Percentiles rank a stretch among this genome's conserved stretches.
Evolutionary conservation across 2,888 invertebrate species (phyloP).

Genomic region (Caenorhabditis sulstoni): DNA sequence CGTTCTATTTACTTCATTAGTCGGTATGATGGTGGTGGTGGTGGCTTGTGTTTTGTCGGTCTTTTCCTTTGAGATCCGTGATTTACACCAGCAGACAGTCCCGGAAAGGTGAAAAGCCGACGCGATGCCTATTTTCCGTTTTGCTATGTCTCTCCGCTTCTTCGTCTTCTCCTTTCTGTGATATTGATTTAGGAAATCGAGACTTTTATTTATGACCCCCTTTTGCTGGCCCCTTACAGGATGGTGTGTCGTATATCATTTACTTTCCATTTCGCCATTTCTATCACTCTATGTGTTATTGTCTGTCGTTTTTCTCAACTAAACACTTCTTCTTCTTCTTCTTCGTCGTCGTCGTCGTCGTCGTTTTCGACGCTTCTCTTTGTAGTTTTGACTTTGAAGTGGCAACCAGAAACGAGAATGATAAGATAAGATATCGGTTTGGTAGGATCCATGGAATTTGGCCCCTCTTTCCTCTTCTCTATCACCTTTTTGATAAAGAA

Average conservation of each 20-base stretch:
- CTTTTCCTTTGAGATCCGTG: conserved; percentile 48
- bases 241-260: conserved; percentile 52
- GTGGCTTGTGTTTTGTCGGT: conserved; percentile 13
- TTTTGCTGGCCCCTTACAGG: conserved; percentile 14
- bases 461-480: no score
- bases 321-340: conserved; percentile 16
- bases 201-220: conserved; percentile 52
- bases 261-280: conserved; percentile 28
- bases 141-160: neutral
- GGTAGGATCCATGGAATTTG: no score
- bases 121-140: no score
- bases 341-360: conserved; percentile 11
- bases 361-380: conserved; percentile 6
- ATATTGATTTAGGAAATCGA: conserved; percentile 57
- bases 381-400: neutral
- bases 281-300: conserved; percentile 27
- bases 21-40: no score
- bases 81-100: conserved; percentile 31
- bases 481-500: no score
- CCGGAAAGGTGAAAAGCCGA: conserved; percentile 39
- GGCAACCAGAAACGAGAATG: neutral
- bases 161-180: conserved; percentile 29
- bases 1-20: conserved; percentile 49
- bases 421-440: no score
- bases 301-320: conserved; percentile 23